These are phyloP conservation scores for Pediacus dermestoides DNA, from an alignment of 2,888 invertebrate species.

Conservation along the genomic window DNA sequence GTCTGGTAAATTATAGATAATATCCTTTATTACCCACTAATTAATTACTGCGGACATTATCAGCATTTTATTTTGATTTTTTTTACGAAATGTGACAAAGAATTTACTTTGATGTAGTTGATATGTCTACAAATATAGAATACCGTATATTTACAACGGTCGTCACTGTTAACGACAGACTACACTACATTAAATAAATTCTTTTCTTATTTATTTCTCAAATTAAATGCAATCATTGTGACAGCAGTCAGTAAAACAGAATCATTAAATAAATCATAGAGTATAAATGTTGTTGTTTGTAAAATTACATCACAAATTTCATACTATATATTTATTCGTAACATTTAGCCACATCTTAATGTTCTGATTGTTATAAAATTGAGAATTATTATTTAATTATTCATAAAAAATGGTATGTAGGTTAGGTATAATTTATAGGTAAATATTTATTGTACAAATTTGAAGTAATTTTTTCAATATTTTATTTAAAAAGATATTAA, in stretches of 20 bases:
- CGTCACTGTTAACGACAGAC: constrained; percentile 37
- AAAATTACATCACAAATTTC: too few relatives aligned
- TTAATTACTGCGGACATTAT: constrained; percentile 30
- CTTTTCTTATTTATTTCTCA: constrained; percentile 36
- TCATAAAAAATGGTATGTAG: too few relatives aligned
- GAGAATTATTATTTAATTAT: too few relatives aligned
- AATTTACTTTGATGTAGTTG: constrained; percentile 35
- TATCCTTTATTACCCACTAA: constrained; percentile 24
- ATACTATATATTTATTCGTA: too few relatives aligned
- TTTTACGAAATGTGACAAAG: constrained; percentile 22
- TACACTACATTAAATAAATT: constrained; percentile 32
- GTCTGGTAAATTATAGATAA: constrained; percentile 28
- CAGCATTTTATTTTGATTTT: constrained; percentile 26
- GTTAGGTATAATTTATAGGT: too few relatives aligned
- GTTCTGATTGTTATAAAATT: too few relatives aligned
- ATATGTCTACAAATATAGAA: constrained; percentile 36
- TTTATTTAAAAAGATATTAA: too few relatives aligned
- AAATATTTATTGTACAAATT: constrained; percentile 11
- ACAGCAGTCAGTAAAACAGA: constrained; percentile 15
- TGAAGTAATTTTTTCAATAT: too few relatives aligned
- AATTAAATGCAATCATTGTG: constrained; percentile 35
- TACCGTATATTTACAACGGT: constrained; percentile 41
- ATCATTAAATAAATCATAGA: constrained; percentile 2
- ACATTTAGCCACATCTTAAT: too few relatives aligned
- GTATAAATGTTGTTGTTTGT: too few relatives aligned